Evolutionary conservation across 2,888 invertebrate genomes (phyloP), one percentile per base, ranked within the genome.

Genomic region (Griposia aprilina): DNA sequence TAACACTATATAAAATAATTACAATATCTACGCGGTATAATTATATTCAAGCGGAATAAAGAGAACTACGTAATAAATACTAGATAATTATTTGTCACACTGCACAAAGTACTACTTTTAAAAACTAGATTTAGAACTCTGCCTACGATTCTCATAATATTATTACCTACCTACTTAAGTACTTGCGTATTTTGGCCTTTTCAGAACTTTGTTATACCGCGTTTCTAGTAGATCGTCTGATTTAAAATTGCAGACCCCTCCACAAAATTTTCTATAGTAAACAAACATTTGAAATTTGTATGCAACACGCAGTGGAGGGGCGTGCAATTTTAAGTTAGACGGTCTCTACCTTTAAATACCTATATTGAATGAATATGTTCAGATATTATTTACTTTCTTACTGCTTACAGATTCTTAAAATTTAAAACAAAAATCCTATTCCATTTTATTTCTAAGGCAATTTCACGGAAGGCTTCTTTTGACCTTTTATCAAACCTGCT

Each of bases 1-100:
- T 11, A 17, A 67, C 36, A 82, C 36, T 23, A 2, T 17, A 50
- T 52, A 67, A 0, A 45, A 57, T 41, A 36, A 48, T 52, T 15
- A 15, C 8, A 83, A 26, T 55, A 62, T 57, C 45, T 55, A 62
- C 30, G 62, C 65, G 10, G 36, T 36, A 59, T 45, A 57, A 11
- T 62, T 62, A 68, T 63, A 52, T 60, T 52, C 10, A 74, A 83
- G 70, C 82, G n/a, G 30, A 75, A 60, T 67, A 26, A n/a, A 60
- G 23, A 69, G 20, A 55, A 17, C 36, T 66, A 68, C 13, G 36
- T 52, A 30, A 57, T 52, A 30, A n/a, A 55, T 63, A 67, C 74
- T n/a, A 36, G 6, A 36, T 26, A 30, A n/a, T 45, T 59, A 41
- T 62, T 20, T 50, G 30, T n/a, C 17, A 41, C 30, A n/a, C 50